These are phyloP conservation scores for Monodelphis domestica DNA, from an alignment of 2,797 vertebrate species.

Conservation along the genomic window DNA sequence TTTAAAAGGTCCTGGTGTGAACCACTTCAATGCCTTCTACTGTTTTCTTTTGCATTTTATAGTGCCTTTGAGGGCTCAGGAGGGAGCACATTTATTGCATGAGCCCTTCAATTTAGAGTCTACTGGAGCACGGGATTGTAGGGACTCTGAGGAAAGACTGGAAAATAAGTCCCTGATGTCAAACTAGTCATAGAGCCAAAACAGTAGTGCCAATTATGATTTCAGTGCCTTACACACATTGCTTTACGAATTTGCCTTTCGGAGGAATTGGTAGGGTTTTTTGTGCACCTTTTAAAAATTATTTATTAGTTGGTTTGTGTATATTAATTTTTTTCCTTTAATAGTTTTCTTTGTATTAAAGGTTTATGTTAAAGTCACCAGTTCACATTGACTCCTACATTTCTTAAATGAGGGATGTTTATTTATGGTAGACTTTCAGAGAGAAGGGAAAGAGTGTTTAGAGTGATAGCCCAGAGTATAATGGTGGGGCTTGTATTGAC, in stretches of 20 bases:
- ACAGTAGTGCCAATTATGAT: slow-evolving; percentile 87
- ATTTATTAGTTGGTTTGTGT: slow-evolving; percentile 77
- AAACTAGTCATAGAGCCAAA: slow-evolving; percentile 84
- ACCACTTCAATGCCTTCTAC: slow-evolving; percentile 79
- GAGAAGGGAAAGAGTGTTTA: slow-evolving; percentile 27
- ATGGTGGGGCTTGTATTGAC: slow-evolving; percentile 36
- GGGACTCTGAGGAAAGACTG: slow-evolving; percentile 78
- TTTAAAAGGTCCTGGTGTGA: slow-evolving; percentile 79
- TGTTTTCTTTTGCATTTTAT: slow-evolving; percentile 82
- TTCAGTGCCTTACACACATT: slow-evolving; percentile 80
- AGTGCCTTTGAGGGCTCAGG: slow-evolving; percentile 76
- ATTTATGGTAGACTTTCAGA: slow-evolving; percentile 60
- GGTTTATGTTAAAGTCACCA: slow-evolving; percentile 70
- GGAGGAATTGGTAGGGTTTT: slow-evolving; percentile 60
- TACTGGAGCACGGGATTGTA: slow-evolving; percentile 83
- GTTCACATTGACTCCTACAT: slow-evolving; percentile 56
- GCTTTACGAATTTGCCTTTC: slow-evolving; percentile 78
- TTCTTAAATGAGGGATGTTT: slow-evolving; percentile 66
- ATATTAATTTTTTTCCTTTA: slow-evolving; percentile 69
- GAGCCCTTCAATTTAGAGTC: slow-evolving; percentile 83
- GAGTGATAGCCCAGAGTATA: slow-evolving; percentile 34
- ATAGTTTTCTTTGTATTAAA: slow-evolving; percentile 58
- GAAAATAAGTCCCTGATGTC: slow-evolving; percentile 87
- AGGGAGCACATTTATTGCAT: slow-evolving; percentile 80
- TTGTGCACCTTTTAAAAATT: slow-evolving; percentile 50